phyloP scores from a whole-genome alignment of 2,888 invertebrate genomes.

The Pachliopta kotzebuea region DNA sequence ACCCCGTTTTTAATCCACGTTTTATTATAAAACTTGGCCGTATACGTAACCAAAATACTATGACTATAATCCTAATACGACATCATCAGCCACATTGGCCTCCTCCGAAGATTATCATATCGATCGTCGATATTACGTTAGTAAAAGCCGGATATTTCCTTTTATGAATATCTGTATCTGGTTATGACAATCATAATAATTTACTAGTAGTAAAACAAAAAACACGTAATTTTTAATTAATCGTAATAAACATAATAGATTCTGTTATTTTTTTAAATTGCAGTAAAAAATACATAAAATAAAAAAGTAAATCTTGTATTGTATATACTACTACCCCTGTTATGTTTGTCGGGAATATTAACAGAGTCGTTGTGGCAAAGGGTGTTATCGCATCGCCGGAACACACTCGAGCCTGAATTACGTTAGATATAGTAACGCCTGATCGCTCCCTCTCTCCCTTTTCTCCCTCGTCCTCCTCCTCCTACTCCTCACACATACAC shows the following conservation, averaged over 20 bases:
- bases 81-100: too few relatives aligned
- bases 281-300: background rate
- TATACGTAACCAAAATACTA: background rate
- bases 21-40: background rate
- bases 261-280: too few relatives aligned
- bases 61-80: too few relatives aligned
- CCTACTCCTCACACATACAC: constrained; percentile 10
- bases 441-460: constrained; percentile 1
- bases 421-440: constrained; percentile 18
- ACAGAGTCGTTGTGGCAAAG: constrained; percentile 16
- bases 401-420: constrained; percentile 18
- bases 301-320: background rate
- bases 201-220: too few relatives aligned
- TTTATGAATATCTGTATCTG: too few relatives aligned
- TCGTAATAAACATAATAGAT: too few relatives aligned
- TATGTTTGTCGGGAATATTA: constrained; percentile 18
- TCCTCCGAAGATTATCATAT: too few relatives aligned
- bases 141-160: too few relatives aligned
- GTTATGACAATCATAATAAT: too few relatives aligned
- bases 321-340: constrained; percentile 1
- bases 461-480: background rate
- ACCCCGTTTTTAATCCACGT: background rate
- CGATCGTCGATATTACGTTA: too few relatives aligned
- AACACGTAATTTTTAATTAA: too few relatives aligned
- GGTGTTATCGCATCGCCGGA: constrained; percentile 23